Evolutionary conservation across 1,140 invertebrate species (phyloP), one percentile per base, ranked within the genome.

Genomic region (Colletes latitarsis): DNA sequence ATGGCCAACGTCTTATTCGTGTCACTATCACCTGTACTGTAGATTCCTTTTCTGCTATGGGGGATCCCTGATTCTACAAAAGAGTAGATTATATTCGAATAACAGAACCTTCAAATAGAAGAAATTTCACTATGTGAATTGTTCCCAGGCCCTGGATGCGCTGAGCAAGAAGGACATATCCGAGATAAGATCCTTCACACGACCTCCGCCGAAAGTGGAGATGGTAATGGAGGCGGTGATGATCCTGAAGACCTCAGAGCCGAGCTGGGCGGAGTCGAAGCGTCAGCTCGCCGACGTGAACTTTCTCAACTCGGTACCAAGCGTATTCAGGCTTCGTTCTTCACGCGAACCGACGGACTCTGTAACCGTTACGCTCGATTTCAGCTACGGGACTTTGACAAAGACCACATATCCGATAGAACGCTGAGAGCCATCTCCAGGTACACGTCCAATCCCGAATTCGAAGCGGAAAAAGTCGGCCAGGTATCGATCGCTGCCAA

Each of bases 161-260:
- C 92, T 98, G 30, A 98, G 97, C 89, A 98, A 98, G 92, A 97
- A 97, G 89, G 97, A 98, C 91, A 96, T 98, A 60, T 95, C 96
- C 60, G 97, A 98, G 94, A 97, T 98, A 72, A 97, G 97, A 91
- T 97, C 97, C 0, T 98, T 98, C 92, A 95, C 95, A 0, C 95
- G 96, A 85, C 97, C 97, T 3, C 97, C 97, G 15, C 93, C 95
- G 46, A 96, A 97, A 89, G 97, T 98, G 1, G 96, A 98, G 93
- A 97, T 97, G 94, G 97, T 98, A 0, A 95, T 98, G 95, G 97
- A 98, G 92, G 97, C 97, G 21, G 97, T 98, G 0, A 97, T 98
- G 94, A 97, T 98, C 86, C 91, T 98, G 19, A 94, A 97, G 81
- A 91, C 94, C 93, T 93, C 95, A 41, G 97, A 98, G 79, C 96